These are phyloP conservation scores for Chiloscyllium plagiosum DNA, from an alignment of 2,113 vertebrate species.

Conservation along the genomic window DNA sequence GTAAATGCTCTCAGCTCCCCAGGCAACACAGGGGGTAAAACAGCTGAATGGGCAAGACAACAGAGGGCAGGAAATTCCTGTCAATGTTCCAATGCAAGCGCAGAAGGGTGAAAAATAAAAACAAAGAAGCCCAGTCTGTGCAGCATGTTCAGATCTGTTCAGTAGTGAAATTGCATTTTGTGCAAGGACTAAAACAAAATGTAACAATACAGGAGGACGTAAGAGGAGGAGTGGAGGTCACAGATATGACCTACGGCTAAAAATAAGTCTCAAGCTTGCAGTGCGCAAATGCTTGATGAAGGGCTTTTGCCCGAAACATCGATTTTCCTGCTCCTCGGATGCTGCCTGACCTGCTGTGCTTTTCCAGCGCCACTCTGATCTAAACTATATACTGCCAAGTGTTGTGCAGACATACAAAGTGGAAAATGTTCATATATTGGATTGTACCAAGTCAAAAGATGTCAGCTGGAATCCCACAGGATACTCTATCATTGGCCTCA, in stretches of 20 bases:
- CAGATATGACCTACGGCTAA: background rate
- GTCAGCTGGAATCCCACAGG: background rate
- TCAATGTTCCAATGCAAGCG: background rate
- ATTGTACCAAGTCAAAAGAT: background rate
- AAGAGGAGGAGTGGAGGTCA: background rate
- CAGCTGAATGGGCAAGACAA: background rate
- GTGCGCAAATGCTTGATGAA: background rate
- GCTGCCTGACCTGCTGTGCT: too few species aligned
- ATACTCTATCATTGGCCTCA: background rate
- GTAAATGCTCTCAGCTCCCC: background rate
- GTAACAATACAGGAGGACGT: background rate
- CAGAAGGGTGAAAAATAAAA: too few species aligned
- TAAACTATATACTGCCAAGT: background rate
- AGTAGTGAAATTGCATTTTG: background rate
- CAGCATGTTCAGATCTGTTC: background rate
- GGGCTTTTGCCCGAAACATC: too few species aligned
- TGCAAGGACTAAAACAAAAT: background rate
- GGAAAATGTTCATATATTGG: background rate
- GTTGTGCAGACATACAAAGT: background rate
- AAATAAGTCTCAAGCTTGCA: background rate
- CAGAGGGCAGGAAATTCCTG: background rate
- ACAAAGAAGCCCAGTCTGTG: background rate
- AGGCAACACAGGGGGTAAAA: background rate
- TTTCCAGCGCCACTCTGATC: too few species aligned
- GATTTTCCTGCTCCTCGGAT: too few species aligned